These are phyloP conservation scores for Chrosomus eos DNA, from an alignment of 2,797 vertebrate species.

Conservation along the genomic window DNA sequence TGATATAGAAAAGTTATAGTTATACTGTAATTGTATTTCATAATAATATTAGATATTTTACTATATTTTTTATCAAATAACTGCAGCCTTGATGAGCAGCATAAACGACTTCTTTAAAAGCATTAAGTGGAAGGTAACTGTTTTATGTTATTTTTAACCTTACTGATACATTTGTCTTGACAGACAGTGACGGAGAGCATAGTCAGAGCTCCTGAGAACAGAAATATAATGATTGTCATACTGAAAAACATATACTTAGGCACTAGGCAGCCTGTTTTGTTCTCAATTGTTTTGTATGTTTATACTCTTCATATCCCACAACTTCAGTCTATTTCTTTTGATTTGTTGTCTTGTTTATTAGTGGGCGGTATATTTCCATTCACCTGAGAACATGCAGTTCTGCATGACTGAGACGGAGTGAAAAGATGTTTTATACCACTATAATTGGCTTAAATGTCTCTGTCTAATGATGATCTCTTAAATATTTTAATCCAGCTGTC, in stretches of 20 bases:
- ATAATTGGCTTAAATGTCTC: conserved; percentile 15
- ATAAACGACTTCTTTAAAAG: neutral
- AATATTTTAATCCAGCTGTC: conserved; percentile 24
- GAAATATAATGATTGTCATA: neutral
- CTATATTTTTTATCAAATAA: neutral
- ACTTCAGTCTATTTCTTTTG: neutral
- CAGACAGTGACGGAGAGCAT: neutral
- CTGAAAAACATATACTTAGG: neutral
- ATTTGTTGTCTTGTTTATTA: neutral
- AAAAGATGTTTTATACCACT: conserved; percentile 9
- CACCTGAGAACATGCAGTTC: conserved; percentile 24
- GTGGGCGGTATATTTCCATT: conserved; percentile 8
- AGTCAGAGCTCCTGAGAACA: neutral
- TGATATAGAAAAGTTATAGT: neutral
- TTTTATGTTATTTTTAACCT: neutral
- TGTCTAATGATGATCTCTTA: conserved; percentile 30
- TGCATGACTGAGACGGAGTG: neutral
- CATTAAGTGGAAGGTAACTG: neutral
- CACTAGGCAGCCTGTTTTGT: conserved; percentile 1
- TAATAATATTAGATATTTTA: neutral
- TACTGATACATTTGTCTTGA: neutral
- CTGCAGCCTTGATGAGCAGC: neutral
- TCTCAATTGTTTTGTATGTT: neutral
- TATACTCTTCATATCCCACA: neutral
- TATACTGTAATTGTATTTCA: neutral